These are phyloP conservation scores for Paramuricea clavata DNA, from an alignment of 92 coral and sea anemone genomes.

Conservation along the genomic window DNA sequence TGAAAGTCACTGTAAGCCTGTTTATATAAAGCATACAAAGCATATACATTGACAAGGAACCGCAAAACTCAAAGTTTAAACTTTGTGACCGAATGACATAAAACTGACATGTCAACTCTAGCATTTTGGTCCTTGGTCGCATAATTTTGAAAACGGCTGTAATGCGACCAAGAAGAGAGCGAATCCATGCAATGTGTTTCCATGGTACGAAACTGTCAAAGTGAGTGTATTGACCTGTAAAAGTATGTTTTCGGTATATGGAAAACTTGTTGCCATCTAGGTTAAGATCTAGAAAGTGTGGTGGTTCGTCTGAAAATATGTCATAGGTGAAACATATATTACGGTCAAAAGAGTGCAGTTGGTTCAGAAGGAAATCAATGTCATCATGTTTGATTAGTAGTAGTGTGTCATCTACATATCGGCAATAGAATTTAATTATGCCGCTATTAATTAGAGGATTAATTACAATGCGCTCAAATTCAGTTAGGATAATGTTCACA, in stretches of 20 bases:
- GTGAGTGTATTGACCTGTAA: constrained; percentile 15
- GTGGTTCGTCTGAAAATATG: constrained; percentile 3
- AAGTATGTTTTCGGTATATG: constrained; percentile 58
- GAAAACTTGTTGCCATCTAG: constrained; percentile 16
- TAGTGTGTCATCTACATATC: constrained; percentile 56
- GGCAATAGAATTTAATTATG: constrained; percentile 18
- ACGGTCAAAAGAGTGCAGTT: constrained; percentile 49
- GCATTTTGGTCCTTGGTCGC: too few species aligned
- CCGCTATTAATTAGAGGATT: constrained; percentile 22
- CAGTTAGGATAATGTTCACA: constrained; percentile 59
- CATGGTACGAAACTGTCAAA: constrained; percentile 6
- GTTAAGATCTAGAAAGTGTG: constrained; percentile 50
- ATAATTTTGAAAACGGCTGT: too few species aligned
- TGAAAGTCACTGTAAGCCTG: too few species aligned
- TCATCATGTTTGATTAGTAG: constrained; percentile 40
- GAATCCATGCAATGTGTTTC: constrained; percentile 5
- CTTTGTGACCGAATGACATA: too few species aligned
- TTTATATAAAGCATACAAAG: too few species aligned
- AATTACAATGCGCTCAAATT: constrained; percentile 47
- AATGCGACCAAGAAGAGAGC: not conserved
- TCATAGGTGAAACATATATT: constrained; percentile 45
- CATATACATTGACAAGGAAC: too few species aligned
- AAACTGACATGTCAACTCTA: too few species aligned
- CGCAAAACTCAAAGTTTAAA: too few species aligned
- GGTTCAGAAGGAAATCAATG: constrained; percentile 16